Base-by-base conservation (phyloP, 2,888 invertebrate species). In the Spilarctia lutea region DNA sequence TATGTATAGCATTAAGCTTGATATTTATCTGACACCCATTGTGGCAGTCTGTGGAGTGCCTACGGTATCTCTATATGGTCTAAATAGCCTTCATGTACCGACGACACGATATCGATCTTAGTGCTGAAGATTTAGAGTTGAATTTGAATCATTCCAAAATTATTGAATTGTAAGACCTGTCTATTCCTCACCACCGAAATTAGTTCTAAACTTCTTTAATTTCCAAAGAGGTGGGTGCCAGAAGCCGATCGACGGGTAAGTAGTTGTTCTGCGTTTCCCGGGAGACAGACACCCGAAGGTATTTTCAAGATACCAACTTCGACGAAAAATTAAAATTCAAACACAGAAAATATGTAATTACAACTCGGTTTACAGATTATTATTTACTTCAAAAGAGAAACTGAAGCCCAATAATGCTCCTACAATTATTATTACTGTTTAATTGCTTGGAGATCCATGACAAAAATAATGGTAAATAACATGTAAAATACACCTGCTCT, bases 1-100 rank as follows among this genome's bases (percentile, higher is more conserved):
- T 75, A 81, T 77, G 67, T 81, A 79, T 81, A 79, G 73, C 76
- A 85, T 81, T 85, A 73, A 79, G 72, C 24, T 79, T 76, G 65
- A 77, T 83, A 83, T 80, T 78, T 78, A 83, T 84, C 60, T 68
- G 65, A 80, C 77, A 77, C 66, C 80, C 72, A 79, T 85, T 83
- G 82, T 85, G 81, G 74, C 75, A 73, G 39, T 45, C 16, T 72
- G 39, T 42, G 65, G 33, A 20, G 42, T 63, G 52, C 11, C 68
- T 72, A 42, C 42, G 20, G 65, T 27, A 39, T 68, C 67, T 68
- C 65, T 27, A 63, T 65, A 68, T 65, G 68, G 68, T 56, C 33
- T 18, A 42, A 35, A 45, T 16, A 35, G 8, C n/a, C 27, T 48
- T 45, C 45, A 0, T 48, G 3, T 35, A 56, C 8, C 16, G 33